phyloP scores from a whole-genome alignment of 2,888 invertebrate species.

The Euphydryas editha region DNA sequence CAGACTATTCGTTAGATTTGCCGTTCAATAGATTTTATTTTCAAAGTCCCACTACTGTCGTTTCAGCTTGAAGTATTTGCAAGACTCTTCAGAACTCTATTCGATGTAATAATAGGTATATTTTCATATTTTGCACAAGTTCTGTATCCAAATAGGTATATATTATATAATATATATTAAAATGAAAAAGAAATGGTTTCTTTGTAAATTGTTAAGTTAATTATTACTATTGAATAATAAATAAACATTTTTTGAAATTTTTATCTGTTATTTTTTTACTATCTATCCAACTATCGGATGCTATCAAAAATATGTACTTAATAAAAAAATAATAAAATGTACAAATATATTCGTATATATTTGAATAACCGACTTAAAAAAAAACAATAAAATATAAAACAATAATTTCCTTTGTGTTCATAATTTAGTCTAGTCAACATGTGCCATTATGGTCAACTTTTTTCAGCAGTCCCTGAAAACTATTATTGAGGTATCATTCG shows the following conservation, averaged over 20 bases:
- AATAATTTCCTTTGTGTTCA: too few species aligned
- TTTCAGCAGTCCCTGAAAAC: too few species aligned
- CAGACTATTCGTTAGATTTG: conserved; percentile 75
- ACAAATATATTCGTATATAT: too few species aligned
- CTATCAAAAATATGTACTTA: too few species aligned
- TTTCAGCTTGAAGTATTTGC: conserved; percentile 76
- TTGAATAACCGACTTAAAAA: too few species aligned
- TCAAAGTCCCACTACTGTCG: conserved; percentile 80
- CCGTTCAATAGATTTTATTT: conserved; percentile 78
- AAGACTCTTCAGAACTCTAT: conserved; percentile 61
- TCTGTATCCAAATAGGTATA: conserved; percentile 66
- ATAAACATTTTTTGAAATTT: too few species aligned
- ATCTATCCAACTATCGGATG: not conserved
- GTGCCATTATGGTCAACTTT: too few species aligned
- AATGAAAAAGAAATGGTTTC: not conserved
- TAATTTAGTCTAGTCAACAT: too few species aligned
- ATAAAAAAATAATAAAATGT: too few species aligned
- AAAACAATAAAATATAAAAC: too few species aligned
- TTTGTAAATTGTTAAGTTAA: not conserved
- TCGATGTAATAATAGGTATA: conserved; percentile 59
- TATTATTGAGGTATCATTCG: too few species aligned
- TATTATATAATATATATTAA: conserved; percentile 61
- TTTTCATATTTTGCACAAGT: conserved; percentile 65
- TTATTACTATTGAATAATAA: not conserved
- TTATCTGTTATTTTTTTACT: not conserved